Base-by-base conservation (phyloP, 1,140 invertebrate genomes). In the Musca vetustissima region DNA sequence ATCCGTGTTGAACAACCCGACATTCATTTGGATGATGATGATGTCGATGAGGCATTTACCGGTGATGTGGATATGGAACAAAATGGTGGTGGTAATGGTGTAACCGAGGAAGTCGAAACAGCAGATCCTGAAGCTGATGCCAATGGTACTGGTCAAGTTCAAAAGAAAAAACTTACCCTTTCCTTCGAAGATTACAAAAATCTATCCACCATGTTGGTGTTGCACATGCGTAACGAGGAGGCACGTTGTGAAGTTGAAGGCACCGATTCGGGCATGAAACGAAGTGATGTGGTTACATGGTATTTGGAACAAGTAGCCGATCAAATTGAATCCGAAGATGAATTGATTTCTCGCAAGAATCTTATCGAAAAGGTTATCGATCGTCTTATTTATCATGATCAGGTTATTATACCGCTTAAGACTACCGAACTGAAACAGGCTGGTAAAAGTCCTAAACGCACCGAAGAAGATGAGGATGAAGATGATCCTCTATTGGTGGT, bases 1-100 rank as follows among this genome's bases (percentile, higher is more conserved):
- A 96, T 99, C 65, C 88, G 96, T 49, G 96, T 99, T 6, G 97
- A 99, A 81, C 96, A 98, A 74, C 96, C 97, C 0, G 98, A 99
- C 81, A 94, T 99, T 61, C 91, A 97, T 79, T 85, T 99, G 21
- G 93, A 97, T 50, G 93, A 94, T 61, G 92, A 93, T 19, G 87
- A 89, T 14, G 74, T 79, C 3, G 86, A 88, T n/a, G 75, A 80
- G 4, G 76, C 86, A 36, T 81, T 86, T 81, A 84, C 86, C 19
- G 81, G 86, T 1, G 87, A 88, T 67, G 84, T 88, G 47, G 83
- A 84, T 65, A 80, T 83, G 70, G 84, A 84, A 68, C 69, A 77
- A 70, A 77, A 83, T 66, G 84, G 71, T n/a, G 72, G 67, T 8
- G 77, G 73, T 22, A 80, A 80, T n/a, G 74, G 71, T 15, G 67